Evolutionary conservation across 2,113 vertebrate species (phyloP).

Genomic region (Microtus richardsoni): DNA sequence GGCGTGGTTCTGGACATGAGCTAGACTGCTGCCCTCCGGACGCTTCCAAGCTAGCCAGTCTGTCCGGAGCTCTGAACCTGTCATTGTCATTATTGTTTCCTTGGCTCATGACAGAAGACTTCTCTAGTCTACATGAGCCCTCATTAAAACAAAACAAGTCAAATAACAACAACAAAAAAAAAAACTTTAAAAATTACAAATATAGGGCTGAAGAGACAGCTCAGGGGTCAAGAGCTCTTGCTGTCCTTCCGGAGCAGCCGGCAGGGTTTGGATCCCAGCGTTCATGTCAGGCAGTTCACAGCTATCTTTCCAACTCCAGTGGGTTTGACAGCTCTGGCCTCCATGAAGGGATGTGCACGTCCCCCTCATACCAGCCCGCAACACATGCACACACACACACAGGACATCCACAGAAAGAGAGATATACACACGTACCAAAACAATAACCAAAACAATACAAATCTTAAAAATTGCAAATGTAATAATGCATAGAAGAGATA

Average conservation of each 20-base stretch:
- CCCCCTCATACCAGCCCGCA: no score
- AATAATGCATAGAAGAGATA: background rate
- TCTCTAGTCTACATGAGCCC: background rate
- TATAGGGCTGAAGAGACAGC: background rate
- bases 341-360: no score
- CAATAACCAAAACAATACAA: background rate
- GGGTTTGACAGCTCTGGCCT: no score
- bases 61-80: background rate
- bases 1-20: background rate
- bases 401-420: background rate
- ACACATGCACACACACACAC: background rate
- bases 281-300: background rate
- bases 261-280: background rate
- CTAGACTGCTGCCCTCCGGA: background rate
- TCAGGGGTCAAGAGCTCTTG: background rate
- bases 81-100: background rate
- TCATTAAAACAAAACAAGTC: background rate
- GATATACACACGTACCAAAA: background rate
- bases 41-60: fast-evolving
- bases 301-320: background rate
- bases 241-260: no score
- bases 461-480: background rate
- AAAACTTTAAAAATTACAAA: background rate
- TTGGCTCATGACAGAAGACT: background rate
- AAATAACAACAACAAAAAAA: background rate